These are phyloP conservation scores for Aplysina aerophoba DNA, from an alignment of 37 sponge, comb jelly and placozoan species.

Conservation along the genomic window DNA sequence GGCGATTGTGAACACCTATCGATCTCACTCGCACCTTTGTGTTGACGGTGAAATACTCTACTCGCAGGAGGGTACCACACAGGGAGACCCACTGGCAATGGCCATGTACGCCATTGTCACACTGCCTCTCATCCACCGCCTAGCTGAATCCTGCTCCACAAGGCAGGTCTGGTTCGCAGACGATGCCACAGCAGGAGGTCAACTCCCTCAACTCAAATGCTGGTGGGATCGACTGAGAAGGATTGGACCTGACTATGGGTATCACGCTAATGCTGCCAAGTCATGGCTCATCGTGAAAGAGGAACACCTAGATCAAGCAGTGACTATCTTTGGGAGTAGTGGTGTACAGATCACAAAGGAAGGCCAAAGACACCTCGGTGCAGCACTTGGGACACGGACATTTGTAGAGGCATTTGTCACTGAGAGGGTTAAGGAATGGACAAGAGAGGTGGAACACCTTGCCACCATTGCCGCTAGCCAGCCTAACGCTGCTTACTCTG, in stretches of 20 bases:
- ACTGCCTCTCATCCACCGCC: background rate
- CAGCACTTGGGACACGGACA: background rate
- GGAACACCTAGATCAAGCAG: background rate
- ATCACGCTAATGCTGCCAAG: background rate
- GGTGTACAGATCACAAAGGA: no score
- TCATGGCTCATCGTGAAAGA: background rate
- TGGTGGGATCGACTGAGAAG: background rate
- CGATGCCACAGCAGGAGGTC: slow-evolving; percentile 1
- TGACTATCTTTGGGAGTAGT: no score
- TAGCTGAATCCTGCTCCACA: no score
- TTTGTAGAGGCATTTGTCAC: background rate
- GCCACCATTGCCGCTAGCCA: slow-evolving; percentile 1
- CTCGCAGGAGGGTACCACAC: background rate
- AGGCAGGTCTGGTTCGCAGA: slow-evolving; percentile 8
- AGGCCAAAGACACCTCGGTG: background rate
- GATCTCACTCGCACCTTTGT: no score
- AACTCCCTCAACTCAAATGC: background rate
- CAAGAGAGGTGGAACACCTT: background rate
- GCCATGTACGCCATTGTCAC: background rate
- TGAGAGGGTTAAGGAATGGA: slow-evolving; percentile 1
- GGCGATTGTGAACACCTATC: no score
- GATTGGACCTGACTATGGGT: slow-evolving; percentile 7
- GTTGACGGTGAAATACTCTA: no score
- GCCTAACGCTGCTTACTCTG: background rate
- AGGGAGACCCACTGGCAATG: background rate